Evolutionary conservation across 64 coral and sea anemone genomes (phyloP), one percentile per base, ranked within the genome.

Genomic region (Catalaphyllia jardinei): DNA sequence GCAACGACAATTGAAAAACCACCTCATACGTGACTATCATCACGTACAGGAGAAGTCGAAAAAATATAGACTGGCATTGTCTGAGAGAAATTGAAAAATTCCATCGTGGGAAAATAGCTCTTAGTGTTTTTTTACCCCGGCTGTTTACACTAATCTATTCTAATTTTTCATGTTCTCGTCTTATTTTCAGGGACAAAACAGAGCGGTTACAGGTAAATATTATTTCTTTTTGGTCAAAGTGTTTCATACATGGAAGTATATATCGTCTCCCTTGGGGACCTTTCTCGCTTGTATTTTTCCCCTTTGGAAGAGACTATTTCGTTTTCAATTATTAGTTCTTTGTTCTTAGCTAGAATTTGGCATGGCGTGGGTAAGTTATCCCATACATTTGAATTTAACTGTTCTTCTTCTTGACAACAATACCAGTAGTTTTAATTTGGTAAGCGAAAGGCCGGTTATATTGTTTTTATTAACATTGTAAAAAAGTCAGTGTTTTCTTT

Each of bases 201-300:
- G 64, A n/a, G 64, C 64, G 8, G 64, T 67, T 67, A 67, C 64
- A 67, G 64, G 64, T 67, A 67, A 67, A 67, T 67, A 67, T n/a
- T 2, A 2, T 67, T 27, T 8, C 25, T 67, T 24, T 20, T 67
- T n/a, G 1, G 0, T n/a, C 0, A 67, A 38, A 38, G n/a, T 67
- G 20, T n/a, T 67, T 67, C 8, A 9, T 8, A 18, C 3, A n/a
- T 24, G 64, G 64, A 25, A n/a, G 8, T 67, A 20, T n/a, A 4
- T 67, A 17, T 65, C 4, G 64, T 67, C 22, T 67, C 64, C 64
- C n/a, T 24, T 67, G 64, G 25, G 2, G 13, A 54, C 52, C 52
- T 8, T 7, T 54, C 52, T 54, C 52, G 8, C 52, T 54, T 1
- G 8, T 54, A 54, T 54, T 54, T 54, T 8, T 54, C 8, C 8